phyloP scores from a whole-genome alignment of 1,140 invertebrate genomes.

The Odontomachus brunneus region DNA sequence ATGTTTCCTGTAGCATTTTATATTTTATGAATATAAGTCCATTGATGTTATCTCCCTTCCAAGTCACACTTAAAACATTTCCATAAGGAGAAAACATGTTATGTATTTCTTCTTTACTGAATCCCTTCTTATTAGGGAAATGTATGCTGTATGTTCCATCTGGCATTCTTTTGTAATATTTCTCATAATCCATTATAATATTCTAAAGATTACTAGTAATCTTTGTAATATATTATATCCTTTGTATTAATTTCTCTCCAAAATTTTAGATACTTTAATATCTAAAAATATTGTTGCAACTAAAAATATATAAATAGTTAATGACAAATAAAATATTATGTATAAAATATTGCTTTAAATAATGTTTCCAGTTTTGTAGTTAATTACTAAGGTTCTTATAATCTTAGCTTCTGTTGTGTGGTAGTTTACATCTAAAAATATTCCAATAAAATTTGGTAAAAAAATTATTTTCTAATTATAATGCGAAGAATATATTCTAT shows the following conservation, averaged over 20 bases:
- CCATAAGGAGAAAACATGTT: conserved; percentile 8
- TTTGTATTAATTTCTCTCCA: no score
- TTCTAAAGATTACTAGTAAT: not conserved
- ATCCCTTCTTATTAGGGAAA: not conserved
- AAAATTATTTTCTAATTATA: no score
- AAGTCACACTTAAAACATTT: not conserved
- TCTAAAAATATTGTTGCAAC: no score
- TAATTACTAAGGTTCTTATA: not conserved
- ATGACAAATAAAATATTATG: not conserved
- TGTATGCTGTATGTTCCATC: not conserved
- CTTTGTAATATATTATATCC: no score
- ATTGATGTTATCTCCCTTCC: not conserved
- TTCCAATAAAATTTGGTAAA: no score
- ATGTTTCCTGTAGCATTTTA: not conserved
- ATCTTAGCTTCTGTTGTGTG: not conserved
- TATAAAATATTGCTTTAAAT: no score
- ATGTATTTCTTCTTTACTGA: not conserved
- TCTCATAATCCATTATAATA: not conserved
- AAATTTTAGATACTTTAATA: no score
- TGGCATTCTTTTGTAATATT: not conserved
- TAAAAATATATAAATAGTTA: no score
- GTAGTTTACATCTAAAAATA: no score
- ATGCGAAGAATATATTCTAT: no score
- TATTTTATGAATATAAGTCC: conserved; percentile 1
- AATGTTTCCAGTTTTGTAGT: not conserved